phyloP scores from a whole-genome alignment of 1,140 invertebrate species.

The Oryzaephilus surinamensis region DNA sequence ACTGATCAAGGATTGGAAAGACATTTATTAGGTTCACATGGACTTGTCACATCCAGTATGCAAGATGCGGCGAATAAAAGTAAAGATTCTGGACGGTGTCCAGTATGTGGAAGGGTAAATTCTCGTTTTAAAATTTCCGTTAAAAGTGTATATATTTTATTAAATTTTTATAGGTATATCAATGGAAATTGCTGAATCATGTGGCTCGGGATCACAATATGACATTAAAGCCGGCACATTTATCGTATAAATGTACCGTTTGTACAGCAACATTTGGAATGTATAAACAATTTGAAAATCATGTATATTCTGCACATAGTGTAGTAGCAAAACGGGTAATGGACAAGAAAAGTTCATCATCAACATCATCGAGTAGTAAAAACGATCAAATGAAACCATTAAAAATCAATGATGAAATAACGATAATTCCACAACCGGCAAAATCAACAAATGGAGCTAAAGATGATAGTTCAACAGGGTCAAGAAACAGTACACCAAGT shows the following conservation, averaged over 20 bases:
- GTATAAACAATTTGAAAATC: conserved; percentile 91
- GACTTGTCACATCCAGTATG: conserved; percentile 90
- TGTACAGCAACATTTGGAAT: conserved; percentile 89
- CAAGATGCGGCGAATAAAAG: conserved; percentile 91
- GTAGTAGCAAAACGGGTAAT: conserved; percentile 69
- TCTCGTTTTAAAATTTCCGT: neutral
- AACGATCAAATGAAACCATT: conserved; percentile 69
- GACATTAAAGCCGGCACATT: conserved; percentile 80
- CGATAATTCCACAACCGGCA: conserved; percentile 81
- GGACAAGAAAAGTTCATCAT: conserved; percentile 53
- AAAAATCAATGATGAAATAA: conserved; percentile 88
- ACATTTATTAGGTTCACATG: conserved; percentile 86
- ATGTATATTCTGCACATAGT: conserved; percentile 86
- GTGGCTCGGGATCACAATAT: conserved; percentile 83
- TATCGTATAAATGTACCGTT: conserved; percentile 90
- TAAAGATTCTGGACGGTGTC: conserved; percentile 87
- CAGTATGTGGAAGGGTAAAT: conserved; percentile 78
- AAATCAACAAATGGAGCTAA: conserved; percentile 33
- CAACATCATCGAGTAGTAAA: conserved; percentile 40
- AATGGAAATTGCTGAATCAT: conserved; percentile 85
- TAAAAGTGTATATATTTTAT: neutral
- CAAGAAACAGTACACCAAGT: conserved; percentile 15
- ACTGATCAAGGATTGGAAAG: conserved; percentile 76
- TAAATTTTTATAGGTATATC: conserved; percentile 60
- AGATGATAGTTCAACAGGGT: conserved; percentile 21